Evolutionary conservation across 2,888 invertebrate genomes (phyloP), one percentile per base, ranked within the genome.

Genomic region (Orthosia gracilis): DNA sequence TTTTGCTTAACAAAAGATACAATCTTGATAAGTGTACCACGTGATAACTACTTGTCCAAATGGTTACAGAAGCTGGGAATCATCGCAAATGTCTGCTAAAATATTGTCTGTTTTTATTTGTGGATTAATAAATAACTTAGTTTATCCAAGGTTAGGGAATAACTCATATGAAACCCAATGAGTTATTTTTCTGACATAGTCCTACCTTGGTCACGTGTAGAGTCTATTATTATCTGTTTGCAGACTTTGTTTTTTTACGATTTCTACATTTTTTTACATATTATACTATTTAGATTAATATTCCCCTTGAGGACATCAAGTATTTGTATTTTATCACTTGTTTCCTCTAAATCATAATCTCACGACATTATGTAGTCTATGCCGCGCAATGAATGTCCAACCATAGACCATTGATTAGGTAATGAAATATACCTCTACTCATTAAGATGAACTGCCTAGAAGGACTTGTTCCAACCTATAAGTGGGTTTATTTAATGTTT

Each of bases 291-390:
- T 57, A 61, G 23, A 40, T 50, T 72, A 5, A n/a, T 62, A 69
- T 64, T 63, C 58, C 50, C 21, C 47, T 57, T 58, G 62, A 82
- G 82, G 85, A 31, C 57, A 66, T 54, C 73, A 40, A 63, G 67
- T 76, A 64, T 54, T 74, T 82, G 76, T 76, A 84, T 67, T 84
- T 67, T 69, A 76, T 61, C 21, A 49, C 63, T 23, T 76, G 68
- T 84, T 84, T 84, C 82, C 82, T 82, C 76, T 52, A 62, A 80
- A 45, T 80, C 54, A 64, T 80, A 84, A 82, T 80, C 67, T 68
- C 23, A 57, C n/a, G 40, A 62, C 23, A 72, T 80, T 73, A 73
- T 82, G 40, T 69, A 58, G 54, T 55, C 54, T 57, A 61, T 50
- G 71, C 61, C 40, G 55, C 54, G 47, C 55, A 64, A n/a, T 74